These are phyloP conservation scores for Xiphias gladius DNA, from an alignment of 2,113 vertebrate species.

Conservation along the genomic window DNA sequence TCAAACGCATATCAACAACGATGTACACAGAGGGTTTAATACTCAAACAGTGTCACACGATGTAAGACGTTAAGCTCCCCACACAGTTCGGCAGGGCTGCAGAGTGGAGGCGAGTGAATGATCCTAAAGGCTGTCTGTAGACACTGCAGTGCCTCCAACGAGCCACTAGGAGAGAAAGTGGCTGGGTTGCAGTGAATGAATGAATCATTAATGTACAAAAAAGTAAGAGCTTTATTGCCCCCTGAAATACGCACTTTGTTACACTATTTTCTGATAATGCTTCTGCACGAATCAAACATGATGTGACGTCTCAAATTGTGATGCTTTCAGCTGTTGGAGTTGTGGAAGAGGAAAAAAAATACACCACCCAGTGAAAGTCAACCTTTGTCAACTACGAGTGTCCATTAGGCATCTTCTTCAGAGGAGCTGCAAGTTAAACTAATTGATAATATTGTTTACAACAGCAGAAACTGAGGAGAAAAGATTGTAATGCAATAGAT, in stretches of 20 bases:
- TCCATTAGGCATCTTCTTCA: constrained; percentile 7
- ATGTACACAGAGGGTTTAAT: constrained; percentile 5
- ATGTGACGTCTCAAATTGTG: neutral
- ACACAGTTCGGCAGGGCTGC: neutral
- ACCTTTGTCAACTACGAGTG: neutral
- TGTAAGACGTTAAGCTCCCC: constrained; percentile 28
- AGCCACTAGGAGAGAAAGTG: neutral
- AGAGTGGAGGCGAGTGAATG: constrained; percentile 18
- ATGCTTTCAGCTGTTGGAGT: neutral
- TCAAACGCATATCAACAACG: neutral
- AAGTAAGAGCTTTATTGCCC: neutral
- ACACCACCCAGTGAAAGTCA: constrained; percentile 3
- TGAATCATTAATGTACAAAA: neutral
- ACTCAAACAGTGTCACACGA: neutral
- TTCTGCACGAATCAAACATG: neutral
- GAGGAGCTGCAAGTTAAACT: neutral
- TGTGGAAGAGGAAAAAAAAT: neutral
- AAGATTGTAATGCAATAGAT: too few relatives aligned
- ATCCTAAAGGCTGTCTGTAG: neutral
- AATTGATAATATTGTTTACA: neutral
- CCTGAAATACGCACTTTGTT: neutral
- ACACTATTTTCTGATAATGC: neutral
- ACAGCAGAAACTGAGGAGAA: neutral
- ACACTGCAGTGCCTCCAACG: neutral
- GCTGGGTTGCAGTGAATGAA: neutral